Evolutionary conservation across 2,888 invertebrate genomes (phyloP).

Genomic region (Andrena flavipes): DNA sequence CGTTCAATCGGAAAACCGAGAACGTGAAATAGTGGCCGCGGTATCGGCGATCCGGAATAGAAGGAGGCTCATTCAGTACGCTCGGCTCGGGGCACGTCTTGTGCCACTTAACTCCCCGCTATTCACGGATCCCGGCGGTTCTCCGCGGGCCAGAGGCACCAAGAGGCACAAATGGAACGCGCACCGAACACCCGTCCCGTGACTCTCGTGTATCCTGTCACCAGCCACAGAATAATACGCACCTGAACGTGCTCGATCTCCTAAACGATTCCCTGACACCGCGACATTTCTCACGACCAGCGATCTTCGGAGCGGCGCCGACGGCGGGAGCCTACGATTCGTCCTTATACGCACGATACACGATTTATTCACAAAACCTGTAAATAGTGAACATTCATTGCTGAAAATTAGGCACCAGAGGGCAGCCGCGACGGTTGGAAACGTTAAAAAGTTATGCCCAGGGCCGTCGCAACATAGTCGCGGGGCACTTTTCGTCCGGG

Average conservation of each 20-base stretch:
- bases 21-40: constrained; percentile 12
- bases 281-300: constrained; percentile 64
- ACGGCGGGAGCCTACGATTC: constrained; percentile 52
- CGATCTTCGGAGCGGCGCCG: constrained; percentile 51
- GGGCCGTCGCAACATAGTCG: constrained; percentile 72
- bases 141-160: constrained; percentile 11
- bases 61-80: constrained; percentile 33
- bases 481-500: constrained; percentile 38
- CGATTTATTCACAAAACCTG: constrained; percentile 77
- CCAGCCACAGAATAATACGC: constrained; percentile 64
- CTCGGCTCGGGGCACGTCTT: constrained; percentile 40
- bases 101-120: constrained; percentile 62
- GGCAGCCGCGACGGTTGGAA: constrained; percentile 76
- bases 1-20: not conserved
- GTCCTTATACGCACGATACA: constrained; percentile 67
- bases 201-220: constrained; percentile 54
- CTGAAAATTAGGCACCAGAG: constrained; percentile 82
- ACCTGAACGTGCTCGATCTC: constrained; percentile 66
- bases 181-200: constrained; percentile 39
- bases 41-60: constrained; percentile 7
- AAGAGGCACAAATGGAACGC: constrained; percentile 58
- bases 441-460: constrained; percentile 76
- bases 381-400: constrained; percentile 80
- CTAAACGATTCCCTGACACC: constrained; percentile 65
- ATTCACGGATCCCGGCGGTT: constrained; percentile 63